Conservation (phyloP, 2,888 invertebrate genomes). For the Clepsis dumicolana region DNA sequence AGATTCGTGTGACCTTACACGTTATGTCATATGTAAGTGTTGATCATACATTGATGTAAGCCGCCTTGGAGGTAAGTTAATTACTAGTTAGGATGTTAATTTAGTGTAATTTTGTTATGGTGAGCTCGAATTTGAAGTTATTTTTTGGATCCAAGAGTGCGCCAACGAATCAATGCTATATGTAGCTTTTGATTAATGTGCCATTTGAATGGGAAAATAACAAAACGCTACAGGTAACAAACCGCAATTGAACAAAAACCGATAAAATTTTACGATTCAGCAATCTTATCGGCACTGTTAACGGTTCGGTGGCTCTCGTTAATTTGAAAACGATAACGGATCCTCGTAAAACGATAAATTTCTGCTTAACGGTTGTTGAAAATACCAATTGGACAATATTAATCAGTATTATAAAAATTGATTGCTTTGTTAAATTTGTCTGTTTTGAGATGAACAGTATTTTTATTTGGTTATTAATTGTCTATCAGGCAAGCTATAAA, state of each 20-base stretch:
- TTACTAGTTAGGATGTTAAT: not conserved
- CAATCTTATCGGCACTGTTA: constrained; percentile 65
- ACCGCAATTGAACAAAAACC: constrained; percentile 49
- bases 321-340: constrained; percentile 39
- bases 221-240: not conserved
- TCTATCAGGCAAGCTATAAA: too few species aligned
- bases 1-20: constrained; percentile 21
- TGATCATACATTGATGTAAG: not conserved
- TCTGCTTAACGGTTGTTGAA: constrained; percentile 23
- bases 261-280: constrained; percentile 55
- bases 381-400: constrained; percentile 15
- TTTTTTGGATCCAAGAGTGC: too few species aligned
- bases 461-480: not conserved
- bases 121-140: too few species aligned
- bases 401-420: constrained; percentile 1
- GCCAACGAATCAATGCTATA: not conserved
- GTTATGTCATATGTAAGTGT: constrained; percentile 31
- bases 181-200: not conserved
- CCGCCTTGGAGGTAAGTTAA: not conserved
- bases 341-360: constrained; percentile 33
- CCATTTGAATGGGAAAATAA: constrained; percentile 1
- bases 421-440: not conserved
- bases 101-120: not conserved
- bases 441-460: not conserved
- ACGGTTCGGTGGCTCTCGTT: constrained; percentile 47